Evolutionary conservation across 1,140 invertebrate species (phyloP), one percentile per base, ranked within the genome.

Genomic region (Drosophila santomea): DNA sequence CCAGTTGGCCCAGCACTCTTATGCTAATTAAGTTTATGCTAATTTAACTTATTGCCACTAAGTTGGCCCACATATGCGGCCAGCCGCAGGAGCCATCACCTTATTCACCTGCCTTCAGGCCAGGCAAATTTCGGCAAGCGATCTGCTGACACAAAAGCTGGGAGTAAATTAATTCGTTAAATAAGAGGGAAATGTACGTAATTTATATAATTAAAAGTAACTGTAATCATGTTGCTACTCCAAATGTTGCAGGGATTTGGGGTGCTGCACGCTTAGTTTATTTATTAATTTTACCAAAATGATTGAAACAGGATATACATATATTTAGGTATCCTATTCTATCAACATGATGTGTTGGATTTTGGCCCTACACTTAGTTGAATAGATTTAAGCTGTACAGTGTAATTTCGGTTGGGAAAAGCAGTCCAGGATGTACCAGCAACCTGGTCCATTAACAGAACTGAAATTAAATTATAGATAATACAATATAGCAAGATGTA

Each of bases 1-100:
- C 80, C 80, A 62, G 69, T 80, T 84, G 80, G 80, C 67, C 84
- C 83, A 66, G 73, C 83, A 88, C 83, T 88, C 86, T 88, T 88
- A 88, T 88, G 84, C 83, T 88, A 88, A 88, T 88, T 88, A 88
- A 89, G 83, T 88, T 88, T 88, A 88, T 88, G 84, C 83, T 88
- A 88, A 88, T 88, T 88, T 88, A 88, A 88, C 83, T 89, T 88
- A 88, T 88, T 83, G 84, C 83, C 80, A 88, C 83, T 88, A 88
- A 88, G 83, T 88, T 88, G 83, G 79, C 83, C 83, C 83, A 88
- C 83, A 88, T 88, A 88, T 88, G 83, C 83, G 83, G 83, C 79
- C 83, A 89, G 60, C 83, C 83, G 63, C 84, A 88, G 74, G 71
- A 61, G 62, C 75, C 62, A 43, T 56, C 67, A 51, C 45, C 59